Evolutionary conservation across 2,113 vertebrate genomes (phyloP), one percentile per base, ranked within the genome.

Genomic region (Typhlomys cinereus): DNA sequence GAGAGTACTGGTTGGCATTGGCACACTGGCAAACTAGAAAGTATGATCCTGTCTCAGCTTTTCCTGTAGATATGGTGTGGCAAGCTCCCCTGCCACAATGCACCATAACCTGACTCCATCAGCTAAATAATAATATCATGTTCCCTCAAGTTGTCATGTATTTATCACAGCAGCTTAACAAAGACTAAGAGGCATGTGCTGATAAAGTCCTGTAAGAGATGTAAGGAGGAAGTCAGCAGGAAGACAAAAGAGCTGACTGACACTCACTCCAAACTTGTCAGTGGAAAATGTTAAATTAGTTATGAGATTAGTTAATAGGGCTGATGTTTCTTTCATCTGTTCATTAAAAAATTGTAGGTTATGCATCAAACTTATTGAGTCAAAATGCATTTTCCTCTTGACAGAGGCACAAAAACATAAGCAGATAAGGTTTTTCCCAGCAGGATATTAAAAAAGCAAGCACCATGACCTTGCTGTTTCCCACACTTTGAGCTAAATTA

Each of bases 181-280:
- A n/a, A n/a, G n/a, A n/a, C n/a, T n/a, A n/a, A n/a, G n/a, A n/a
- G n/a, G n/a, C n/a, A n/a, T n/a, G n/a, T n/a, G n/a, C n/a, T n/a
- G n/a, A n/a, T n/a, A n/a, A n/a, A n/a, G n/a, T n/a, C n/a, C n/a
- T n/a, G n/a, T n/a, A n/a, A n/a, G n/a, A n/a, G 27, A 18, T 50
- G 29, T 82, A 93, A 71, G 36, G 31, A 88, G 50, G 52, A 88
- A 46, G 13, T 10, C 52, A 10, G 52, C 41, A 93, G 50, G 54
- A 82, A 94, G 67, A 73, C 41, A 78, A 81, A 92, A 82, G 46
- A 75, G 41, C n/a, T 92, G 23, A 59, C 73, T 87, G 70, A 92
- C 48, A 87, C 59, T 25, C 57, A 69, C 59, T 89, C 86, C 57
- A 93, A 66, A 76, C 69, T 66, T 81, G 14, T 73, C 70, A 48